Base-by-base conservation (phyloP, 2,113 vertebrate genomes). In the Candoia aspera region DNA sequence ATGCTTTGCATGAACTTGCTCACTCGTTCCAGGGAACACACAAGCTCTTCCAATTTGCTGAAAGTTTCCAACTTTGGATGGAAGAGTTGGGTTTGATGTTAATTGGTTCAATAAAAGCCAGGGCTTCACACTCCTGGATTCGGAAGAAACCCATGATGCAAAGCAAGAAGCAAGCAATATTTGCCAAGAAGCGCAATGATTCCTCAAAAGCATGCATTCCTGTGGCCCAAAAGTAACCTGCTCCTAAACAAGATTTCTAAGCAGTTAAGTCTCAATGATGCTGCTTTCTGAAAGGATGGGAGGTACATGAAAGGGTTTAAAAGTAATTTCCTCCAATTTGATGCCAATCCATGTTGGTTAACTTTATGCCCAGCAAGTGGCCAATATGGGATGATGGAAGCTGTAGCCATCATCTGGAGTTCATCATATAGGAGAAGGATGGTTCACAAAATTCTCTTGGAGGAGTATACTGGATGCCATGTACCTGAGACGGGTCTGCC, bases 81-180 rank as follows among this genome's bases (percentile, higher is more conserved):
- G 95, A 95, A 96, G 68, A 88, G 84, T 93, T 95, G 94, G 33
- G 94, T 93, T 96, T 96, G 95, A 96, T 95, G 94, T 94, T 95
- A 96, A 96, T 94, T 91, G 94, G 94, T 92, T 93, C 96, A 97
- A 96, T 95, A 96, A 96, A 96, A 96, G 95, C 19, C 95, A 95
- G 95, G 92, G 90, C 94, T 92, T 96, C 94, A 87, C 73, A 94
- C 92, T 95, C 92, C 89, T 93, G 93, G 89, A 90, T 59, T 91
- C 91, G 92, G 92, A 94, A 93, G 92, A 92, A 93, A 95, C 95
- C 93, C 94, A 92, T 95, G 91, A 97, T 90, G 90, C 68, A 95
- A 96, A 95, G 90, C 95, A 94, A 95, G 95, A 96, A 94, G 91
- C 94, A 87, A 95, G 79, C 64, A 53, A 68, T 94, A 4, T 90